A percentile compares a stretch with the other conserved stretches of the same genome.
phyloP scores from a whole-genome alignment of 2,797 vertebrate genomes.

The Parotocinclus haroldoi region DNA sequence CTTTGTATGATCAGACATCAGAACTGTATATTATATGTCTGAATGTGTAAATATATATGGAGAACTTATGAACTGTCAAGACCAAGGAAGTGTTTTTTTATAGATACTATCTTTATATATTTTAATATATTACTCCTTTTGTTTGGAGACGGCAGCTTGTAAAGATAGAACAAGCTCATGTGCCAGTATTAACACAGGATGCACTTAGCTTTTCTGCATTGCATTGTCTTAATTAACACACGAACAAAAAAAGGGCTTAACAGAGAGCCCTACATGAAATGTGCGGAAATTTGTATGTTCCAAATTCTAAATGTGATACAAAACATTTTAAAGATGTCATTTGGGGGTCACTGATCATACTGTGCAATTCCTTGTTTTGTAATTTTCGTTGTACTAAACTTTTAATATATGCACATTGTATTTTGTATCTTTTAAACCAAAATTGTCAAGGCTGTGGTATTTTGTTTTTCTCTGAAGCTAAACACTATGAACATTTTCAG shows the following conservation, averaged over 20 bases:
- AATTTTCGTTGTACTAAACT: slow-evolving; percentile 24
- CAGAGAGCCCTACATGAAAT: too few species aligned
- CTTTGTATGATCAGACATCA: slow-evolving; percentile 79
- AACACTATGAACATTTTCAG: too few species aligned
- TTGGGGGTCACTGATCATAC: slow-evolving; percentile 9
- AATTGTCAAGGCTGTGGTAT: slow-evolving; percentile 51
- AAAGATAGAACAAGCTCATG: slow-evolving; percentile 39
- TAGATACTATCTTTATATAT: slow-evolving; percentile 41
- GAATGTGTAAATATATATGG: slow-evolving; percentile 22
- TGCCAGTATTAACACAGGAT: slow-evolving; percentile 57
- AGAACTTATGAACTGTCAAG: slow-evolving; percentile 60
- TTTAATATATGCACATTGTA: slow-evolving; percentile 44
- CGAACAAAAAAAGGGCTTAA: neutral
- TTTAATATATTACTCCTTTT: slow-evolving; percentile 54
- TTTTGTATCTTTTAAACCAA: slow-evolving; percentile 68
- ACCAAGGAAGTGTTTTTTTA: slow-evolving; percentile 47
- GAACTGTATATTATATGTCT: slow-evolving; percentile 30
- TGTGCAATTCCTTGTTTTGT: slow-evolving; percentile 35
- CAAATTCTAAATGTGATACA: neutral
- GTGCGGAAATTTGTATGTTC: neutral
- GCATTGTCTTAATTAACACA: neutral
- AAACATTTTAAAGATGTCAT: neutral
- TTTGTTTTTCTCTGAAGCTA: too few species aligned
- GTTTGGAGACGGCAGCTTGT: slow-evolving; percentile 40
- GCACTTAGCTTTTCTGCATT: slow-evolving; percentile 63